phyloP scores from a whole-genome alignment of 2,888 invertebrate species.

The Nemapogon koenigi region DNA sequence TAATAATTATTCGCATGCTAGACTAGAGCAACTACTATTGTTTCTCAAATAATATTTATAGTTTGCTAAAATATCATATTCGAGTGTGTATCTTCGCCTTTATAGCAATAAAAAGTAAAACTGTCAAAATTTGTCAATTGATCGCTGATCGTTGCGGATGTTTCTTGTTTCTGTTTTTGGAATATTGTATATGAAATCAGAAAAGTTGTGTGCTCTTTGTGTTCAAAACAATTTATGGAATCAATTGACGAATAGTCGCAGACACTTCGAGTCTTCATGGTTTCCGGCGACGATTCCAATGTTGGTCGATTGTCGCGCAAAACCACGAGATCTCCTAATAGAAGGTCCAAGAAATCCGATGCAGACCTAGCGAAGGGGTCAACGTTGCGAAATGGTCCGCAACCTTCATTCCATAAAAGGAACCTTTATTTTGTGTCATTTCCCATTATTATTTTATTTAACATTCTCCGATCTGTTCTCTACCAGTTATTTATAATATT shows the following conservation, averaged over 20 bases:
- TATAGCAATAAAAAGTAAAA: no score
- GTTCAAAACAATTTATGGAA: constrained; percentile 40
- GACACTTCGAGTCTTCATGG: constrained; percentile 58
- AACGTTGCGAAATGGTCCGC: constrained; percentile 66
- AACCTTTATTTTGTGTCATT: constrained; percentile 89
- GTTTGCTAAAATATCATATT: no score
- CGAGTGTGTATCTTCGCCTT: no score
- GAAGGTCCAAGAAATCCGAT: constrained; percentile 69
- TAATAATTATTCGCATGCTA: no score
- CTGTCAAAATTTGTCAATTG: no score
- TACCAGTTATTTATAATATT: constrained; percentile 88
- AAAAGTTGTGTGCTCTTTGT: constrained; percentile 45
- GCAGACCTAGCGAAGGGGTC: constrained; percentile 67
- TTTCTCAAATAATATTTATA: no score
- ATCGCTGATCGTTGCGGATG: no score
- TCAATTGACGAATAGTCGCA: constrained; percentile 42
- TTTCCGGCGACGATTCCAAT: constrained; percentile 66
- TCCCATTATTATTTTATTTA: constrained; percentile 86
- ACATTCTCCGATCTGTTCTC: constrained; percentile 80
- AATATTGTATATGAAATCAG: constrained; percentile 30
- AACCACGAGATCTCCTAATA: constrained; percentile 70
- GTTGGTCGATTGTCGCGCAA: constrained; percentile 71
- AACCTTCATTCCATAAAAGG: constrained; percentile 84
- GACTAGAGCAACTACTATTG: no score
- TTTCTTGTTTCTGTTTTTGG: constrained; percentile 34